These are phyloP conservation scores for Morone saxatilis DNA, from an alignment of 2,113 vertebrate genomes.

Conservation along the genomic window DNA sequence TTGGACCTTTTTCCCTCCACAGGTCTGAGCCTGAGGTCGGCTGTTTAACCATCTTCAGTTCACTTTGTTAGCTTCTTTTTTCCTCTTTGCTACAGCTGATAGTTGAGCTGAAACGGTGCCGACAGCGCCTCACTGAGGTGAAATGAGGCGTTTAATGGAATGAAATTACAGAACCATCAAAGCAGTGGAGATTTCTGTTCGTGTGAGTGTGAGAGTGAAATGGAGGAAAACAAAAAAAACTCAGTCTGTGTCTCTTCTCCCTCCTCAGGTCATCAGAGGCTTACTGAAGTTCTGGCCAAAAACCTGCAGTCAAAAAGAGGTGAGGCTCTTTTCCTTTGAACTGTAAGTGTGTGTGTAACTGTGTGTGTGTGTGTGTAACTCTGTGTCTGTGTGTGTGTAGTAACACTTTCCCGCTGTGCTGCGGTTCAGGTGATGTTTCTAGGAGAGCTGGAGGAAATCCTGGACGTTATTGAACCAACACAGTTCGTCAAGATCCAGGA, in stretches of 20 bases:
- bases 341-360: not conserved
- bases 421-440: conserved; percentile 94
- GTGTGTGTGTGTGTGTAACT: not conserved
- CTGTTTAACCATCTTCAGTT: too few species aligned
- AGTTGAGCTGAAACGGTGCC: not conserved
- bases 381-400: not conserved
- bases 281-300: conserved; percentile 99
- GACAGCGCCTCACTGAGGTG: not conserved
- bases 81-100: not conserved
- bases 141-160: not conserved
- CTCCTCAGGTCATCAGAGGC: conserved; percentile 95
- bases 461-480: conserved; percentile 98
- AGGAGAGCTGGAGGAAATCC: conserved; percentile 97
- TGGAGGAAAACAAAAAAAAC: not conserved
- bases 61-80: too few species aligned
- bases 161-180: not conserved
- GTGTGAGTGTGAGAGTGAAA: too few species aligned
- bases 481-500: conserved; percentile 99
- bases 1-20: too few species aligned
- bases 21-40: too few species aligned
- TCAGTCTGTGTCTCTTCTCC: conserved; percentile 21
- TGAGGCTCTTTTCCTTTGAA: conserved; percentile 7
- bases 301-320: conserved; percentile 99
- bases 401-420: not conserved
- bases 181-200: not conserved